Conservation (phyloP, 2,113 vertebrate genomes). For the Pseudonaja textilis region DNA sequence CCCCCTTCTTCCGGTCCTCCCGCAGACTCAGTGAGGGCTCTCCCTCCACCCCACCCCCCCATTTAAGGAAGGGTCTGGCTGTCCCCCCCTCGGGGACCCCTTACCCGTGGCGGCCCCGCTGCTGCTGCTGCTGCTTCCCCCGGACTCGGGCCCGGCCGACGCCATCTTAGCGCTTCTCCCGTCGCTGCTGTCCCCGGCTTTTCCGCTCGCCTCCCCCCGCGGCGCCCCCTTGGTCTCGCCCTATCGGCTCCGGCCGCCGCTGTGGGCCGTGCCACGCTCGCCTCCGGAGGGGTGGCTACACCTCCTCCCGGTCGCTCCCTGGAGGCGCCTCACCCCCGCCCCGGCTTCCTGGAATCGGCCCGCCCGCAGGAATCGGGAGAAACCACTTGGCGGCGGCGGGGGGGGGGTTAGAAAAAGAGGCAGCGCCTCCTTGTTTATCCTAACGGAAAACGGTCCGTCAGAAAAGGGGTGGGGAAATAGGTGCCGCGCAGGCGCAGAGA, state of each 20-base stretch:
- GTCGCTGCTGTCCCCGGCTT: conserved; percentile 14
- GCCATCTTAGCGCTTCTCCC: conserved; percentile 57
- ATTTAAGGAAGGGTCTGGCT: neutral
- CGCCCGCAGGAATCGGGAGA: conserved; percentile 1
- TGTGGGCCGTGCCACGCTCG: conserved; percentile 32
- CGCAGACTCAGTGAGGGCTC: neutral
- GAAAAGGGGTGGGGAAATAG: neutral
- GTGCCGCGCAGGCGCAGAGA: neutral
- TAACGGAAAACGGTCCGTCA: neutral
- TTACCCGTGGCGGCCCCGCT: conserved; percentile 14
- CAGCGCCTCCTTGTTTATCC: conserved; percentile 4
- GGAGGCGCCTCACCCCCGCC: neutral
- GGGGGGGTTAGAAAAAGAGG: neutral
- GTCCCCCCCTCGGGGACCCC: neutral
- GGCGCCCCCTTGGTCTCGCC: conserved; percentile 14
- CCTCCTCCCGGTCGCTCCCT: conserved; percentile 8
- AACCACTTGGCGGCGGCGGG: neutral
- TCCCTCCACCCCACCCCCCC: neutral
- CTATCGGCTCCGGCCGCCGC: conserved; percentile 6
- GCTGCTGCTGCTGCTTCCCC: conserved; percentile 26
- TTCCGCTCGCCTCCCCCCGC: conserved; percentile 17
- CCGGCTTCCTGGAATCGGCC: neutral
- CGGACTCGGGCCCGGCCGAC: conserved; percentile 55
- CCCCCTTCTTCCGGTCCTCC: too few relatives aligned
- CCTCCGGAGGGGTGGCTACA: neutral